Conservation (phyloP, 2,797 vertebrate species). For the Bovichtus diacanthus region DNA sequence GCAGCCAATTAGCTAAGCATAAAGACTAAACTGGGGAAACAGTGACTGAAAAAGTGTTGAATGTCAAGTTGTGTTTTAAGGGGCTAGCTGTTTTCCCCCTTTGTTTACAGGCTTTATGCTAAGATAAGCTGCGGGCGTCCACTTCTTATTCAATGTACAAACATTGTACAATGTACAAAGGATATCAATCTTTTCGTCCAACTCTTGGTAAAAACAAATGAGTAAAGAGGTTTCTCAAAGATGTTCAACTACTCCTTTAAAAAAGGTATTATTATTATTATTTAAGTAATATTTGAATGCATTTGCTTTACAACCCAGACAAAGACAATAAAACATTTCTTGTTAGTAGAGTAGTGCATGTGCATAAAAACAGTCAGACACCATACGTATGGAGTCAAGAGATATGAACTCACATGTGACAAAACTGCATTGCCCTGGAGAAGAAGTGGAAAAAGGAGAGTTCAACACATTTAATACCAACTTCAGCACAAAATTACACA, state of each 20-base stretch:
- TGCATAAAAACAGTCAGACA: constrained; percentile 11
- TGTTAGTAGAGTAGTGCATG: constrained; percentile 42
- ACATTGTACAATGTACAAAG: neutral
- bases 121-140: neutral
- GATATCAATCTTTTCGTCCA: neutral
- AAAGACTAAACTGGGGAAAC: neutral
- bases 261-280: neutral
- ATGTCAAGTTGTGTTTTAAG: neutral
- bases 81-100: neutral
- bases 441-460: constrained; percentile 32
- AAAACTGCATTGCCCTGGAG: constrained; percentile 81
- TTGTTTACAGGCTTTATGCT: neutral
- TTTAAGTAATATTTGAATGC: neutral
- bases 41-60: neutral
- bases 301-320: constrained; percentile 28
- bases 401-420: constrained; percentile 86
- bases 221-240: neutral
- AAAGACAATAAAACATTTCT: neutral
- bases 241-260: neutral
- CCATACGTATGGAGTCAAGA: constrained; percentile 30
- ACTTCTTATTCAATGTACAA: neutral
- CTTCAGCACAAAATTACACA: constrained; percentile 9
- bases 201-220: neutral
- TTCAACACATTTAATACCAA: constrained; percentile 50
- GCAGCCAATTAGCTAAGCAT: neutral